Conservation (phyloP, 2,888 invertebrate species). For the Meiosimyza platycephala region DNA sequence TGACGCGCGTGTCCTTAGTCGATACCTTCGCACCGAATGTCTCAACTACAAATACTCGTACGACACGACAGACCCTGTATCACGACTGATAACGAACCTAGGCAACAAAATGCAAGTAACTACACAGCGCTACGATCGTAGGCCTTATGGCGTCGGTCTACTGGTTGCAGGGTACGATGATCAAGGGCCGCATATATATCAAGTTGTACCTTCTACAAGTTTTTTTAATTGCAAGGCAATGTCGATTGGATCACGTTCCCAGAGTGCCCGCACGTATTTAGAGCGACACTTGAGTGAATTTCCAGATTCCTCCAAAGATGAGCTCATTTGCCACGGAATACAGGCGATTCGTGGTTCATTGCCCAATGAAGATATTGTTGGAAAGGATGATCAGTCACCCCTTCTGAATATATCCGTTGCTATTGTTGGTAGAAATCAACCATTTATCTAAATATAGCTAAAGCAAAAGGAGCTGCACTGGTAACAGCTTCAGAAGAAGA, state of each 20-base stretch:
- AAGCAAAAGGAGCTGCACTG: conserved; percentile 53
- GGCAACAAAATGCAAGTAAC: conserved; percentile 98
- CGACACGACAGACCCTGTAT: conserved; percentile 86
- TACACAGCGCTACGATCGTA: conserved; percentile 96
- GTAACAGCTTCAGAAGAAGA: conserved; percentile 60
- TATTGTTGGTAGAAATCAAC: conserved; percentile 86
- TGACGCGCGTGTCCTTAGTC: conserved; percentile 93
- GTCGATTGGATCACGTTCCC: conserved; percentile 98
- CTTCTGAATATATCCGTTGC: conserved; percentile 82
- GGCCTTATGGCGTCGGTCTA: conserved; percentile 98
- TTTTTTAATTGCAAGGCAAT: conserved; percentile 98
- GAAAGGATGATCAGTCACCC: conserved; percentile 55
- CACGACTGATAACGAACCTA: conserved; percentile 83
- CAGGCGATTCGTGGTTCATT: conserved; percentile 93
- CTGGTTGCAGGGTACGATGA: conserved; percentile 96
- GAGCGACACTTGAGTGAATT: conserved; percentile 90
- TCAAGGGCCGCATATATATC: conserved; percentile 95
- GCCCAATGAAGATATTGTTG: conserved; percentile 93
- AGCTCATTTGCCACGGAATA: conserved; percentile 93
- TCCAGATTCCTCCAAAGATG: conserved; percentile 77
- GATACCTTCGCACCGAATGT: conserved; percentile 96
- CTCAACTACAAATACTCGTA: conserved; percentile 94
- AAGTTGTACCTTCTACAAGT: conserved; percentile 98
- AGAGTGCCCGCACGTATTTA: conserved; percentile 96
- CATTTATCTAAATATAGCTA: conserved; percentile 70